phyloP scores from a whole-genome alignment of 37 sponge, comb jelly and placozoan species.

The Spongilla lacustris region DNA sequence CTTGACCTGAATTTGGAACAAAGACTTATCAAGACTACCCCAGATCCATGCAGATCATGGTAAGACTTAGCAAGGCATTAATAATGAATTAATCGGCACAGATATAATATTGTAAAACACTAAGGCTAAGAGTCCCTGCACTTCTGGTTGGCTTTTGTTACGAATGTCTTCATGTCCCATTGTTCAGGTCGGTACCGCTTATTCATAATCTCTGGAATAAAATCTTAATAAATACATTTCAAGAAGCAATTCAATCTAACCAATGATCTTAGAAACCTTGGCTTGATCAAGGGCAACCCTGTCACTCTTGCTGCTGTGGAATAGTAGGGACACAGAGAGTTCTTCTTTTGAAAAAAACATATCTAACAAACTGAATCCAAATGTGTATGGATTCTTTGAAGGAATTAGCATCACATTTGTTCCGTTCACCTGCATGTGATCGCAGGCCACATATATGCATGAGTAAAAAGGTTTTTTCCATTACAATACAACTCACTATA shows the following conservation, averaged over 20 bases:
- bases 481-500: not conserved
- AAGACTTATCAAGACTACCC: not conserved
- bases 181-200: not conserved
- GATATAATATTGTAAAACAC: not conserved
- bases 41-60: not conserved
- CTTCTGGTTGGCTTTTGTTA: not conserved
- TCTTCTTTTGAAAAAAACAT: not conserved
- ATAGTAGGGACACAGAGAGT: not conserved
- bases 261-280: not conserved
- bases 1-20: constrained; percentile 1
- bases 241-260: not conserved
- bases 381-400: not conserved
- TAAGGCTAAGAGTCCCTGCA: not conserved
- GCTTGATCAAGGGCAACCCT: not conserved
- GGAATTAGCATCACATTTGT: not conserved
- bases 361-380: not conserved
- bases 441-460: not conserved
- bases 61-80: not conserved
- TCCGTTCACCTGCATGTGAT: not conserved
- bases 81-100: not conserved
- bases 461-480: not conserved
- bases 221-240: not conserved
- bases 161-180: not conserved
- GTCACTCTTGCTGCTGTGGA: not conserved
- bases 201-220: not conserved